Conservation (phyloP, 92 coral and sea anemone genomes). For the Epizoanthus illoricatus region DNA sequence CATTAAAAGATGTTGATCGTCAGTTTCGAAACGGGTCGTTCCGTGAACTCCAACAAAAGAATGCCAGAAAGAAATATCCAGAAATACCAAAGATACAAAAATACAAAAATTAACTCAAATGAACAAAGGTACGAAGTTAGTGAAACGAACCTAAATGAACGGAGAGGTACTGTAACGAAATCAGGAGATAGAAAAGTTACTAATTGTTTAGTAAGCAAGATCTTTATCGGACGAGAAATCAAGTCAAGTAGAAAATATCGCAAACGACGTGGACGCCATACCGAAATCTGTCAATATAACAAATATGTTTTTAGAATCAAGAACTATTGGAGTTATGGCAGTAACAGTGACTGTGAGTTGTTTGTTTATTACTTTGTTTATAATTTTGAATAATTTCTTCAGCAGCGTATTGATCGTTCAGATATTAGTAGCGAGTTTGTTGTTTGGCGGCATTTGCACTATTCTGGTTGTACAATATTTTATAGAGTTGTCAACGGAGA, state of each 20-base stretch:
- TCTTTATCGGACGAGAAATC: conserved; percentile 50
- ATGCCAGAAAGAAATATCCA: conserved; percentile 30
- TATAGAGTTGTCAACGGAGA: conserved; percentile 31
- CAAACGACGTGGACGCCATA: conserved; percentile 51
- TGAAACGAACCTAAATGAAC: conserved; percentile 36
- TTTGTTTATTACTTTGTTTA: conserved; percentile 45
- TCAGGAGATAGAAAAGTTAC: conserved; percentile 39
- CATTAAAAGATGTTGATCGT: conserved; percentile 21
- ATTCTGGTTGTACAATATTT: conserved; percentile 5
- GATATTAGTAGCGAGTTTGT: conserved; percentile 33
- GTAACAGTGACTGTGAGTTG: conserved; percentile 31
- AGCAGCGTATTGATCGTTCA: conserved; percentile 27
- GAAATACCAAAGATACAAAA: conserved; percentile 14
- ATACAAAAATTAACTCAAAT: conserved; percentile 38
- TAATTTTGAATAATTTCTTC: conserved; percentile 41
- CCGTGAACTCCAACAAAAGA: conserved; percentile 41
- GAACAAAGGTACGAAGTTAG: conserved; percentile 32
- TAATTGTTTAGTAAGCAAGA: conserved; percentile 48
- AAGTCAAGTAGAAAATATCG: conserved; percentile 45
- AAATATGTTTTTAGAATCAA: conserved; percentile 45
- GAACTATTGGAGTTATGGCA: conserved; percentile 44
- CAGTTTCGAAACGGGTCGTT: conserved; percentile 31
- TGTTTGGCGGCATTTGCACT: conserved; percentile 13
- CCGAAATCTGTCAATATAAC: conserved; percentile 46
- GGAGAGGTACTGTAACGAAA: conserved; percentile 43